phyloP scores from a whole-genome alignment of 2,113 vertebrate species.

The Seriola dumerili region DNA sequence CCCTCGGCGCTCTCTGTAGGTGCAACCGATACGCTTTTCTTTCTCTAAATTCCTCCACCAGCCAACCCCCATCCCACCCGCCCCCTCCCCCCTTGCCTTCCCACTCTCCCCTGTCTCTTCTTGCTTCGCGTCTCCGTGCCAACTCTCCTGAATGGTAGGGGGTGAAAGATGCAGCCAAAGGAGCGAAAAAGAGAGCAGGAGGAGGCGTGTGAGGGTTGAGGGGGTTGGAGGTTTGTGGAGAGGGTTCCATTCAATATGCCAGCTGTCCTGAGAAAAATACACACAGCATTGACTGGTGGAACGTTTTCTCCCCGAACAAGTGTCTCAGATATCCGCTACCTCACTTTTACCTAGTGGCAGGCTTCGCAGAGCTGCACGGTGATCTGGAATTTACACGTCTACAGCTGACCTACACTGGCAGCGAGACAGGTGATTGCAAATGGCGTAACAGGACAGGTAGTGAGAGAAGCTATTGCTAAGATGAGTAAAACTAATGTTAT shows the following conservation, averaged over 20 bases:
- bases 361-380: constrained; percentile 17
- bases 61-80: not conserved
- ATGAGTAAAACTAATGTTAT: not conserved
- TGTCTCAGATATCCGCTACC: constrained; percentile 46
- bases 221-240: constrained; percentile 56
- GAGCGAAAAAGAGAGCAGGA: constrained; percentile 57
- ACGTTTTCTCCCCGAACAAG: constrained; percentile 58
- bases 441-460: not conserved
- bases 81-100: not conserved
- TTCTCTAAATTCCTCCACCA: constrained; percentile 55
- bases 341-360: constrained; percentile 44
- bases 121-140: constrained; percentile 66
- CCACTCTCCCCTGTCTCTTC: constrained; percentile 36
- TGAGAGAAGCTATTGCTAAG: not conserved
- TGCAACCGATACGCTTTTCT: constrained; percentile 66
- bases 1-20: constrained; percentile 52
- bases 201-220: constrained; percentile 54
- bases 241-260: constrained; percentile 68
- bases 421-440: not conserved
- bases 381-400: constrained; percentile 1
- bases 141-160: constrained; percentile 63
- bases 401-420: constrained; percentile 23
- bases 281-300: constrained; percentile 60
- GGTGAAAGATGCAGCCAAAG: constrained; percentile 68
- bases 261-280: constrained; percentile 73